Percentiles rank a stretch among this genome's conserved stretches.
These are phyloP conservation scores for Drosophila mimetica DNA, from an alignment of 2,888 invertebrate species.

Conservation along the genomic window DNA sequence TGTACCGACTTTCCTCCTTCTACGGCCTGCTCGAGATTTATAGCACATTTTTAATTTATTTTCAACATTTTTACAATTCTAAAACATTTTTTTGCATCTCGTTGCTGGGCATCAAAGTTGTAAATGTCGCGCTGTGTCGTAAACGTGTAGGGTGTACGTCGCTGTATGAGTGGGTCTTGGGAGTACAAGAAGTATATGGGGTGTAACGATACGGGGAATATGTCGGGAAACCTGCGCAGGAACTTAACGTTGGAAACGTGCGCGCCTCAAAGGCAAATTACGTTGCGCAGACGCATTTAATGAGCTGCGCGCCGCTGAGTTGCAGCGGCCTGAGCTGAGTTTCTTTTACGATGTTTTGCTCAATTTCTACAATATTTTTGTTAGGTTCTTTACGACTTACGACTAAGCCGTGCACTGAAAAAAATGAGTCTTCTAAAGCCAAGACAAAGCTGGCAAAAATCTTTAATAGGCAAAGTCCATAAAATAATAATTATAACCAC, in stretches of 20 bases:
- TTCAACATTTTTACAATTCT: constrained; percentile 74
- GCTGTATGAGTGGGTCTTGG: constrained; percentile 21
- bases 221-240: constrained; percentile 33
- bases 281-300: constrained; percentile 80
- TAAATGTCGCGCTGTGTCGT: constrained; percentile 82
- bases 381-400: constrained; percentile 47
- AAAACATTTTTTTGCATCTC: constrained; percentile 58
- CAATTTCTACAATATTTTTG: constrained; percentile 49
- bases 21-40: constrained; percentile 53
- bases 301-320: constrained; percentile 51
- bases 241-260: constrained; percentile 59
- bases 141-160: constrained; percentile 55
- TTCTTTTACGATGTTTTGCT: constrained; percentile 35
- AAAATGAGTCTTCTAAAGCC: not conserved
- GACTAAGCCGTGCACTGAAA: constrained; percentile 21
- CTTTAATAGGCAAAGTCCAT: too few species aligned
- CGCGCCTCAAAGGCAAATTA: constrained; percentile 70
- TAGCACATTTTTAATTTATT: constrained; percentile 74
- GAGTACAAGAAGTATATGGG: constrained; percentile 42
- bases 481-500: too few species aligned
- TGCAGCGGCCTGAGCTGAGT: constrained; percentile 30
- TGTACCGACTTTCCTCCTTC: not conserved
- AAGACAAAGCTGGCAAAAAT: not conserved
- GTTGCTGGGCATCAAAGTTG: constrained; percentile 72
- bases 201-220: constrained; percentile 63